These are phyloP conservation scores for Neotoxoptera formosana DNA, from an alignment of 1,140 invertebrate species.

Conservation along the genomic window DNA sequence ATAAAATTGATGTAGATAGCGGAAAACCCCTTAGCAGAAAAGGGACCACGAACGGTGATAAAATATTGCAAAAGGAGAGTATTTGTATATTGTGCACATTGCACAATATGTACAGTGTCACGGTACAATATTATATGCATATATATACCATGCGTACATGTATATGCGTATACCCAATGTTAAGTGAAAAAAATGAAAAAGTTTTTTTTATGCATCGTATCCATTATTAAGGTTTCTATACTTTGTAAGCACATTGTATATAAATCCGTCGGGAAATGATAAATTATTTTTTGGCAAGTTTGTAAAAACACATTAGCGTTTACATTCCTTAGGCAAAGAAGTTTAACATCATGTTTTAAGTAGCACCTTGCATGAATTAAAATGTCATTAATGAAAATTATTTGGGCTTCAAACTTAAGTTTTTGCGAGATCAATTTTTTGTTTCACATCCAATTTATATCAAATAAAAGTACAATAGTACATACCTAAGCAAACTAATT, in stretches of 20 bases:
- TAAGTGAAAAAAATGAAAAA: background rate
- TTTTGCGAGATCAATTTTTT: background rate
- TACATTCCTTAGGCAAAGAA: background rate
- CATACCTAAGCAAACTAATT: background rate
- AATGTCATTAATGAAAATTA: background rate
- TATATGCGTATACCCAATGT: background rate
- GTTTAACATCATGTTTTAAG: background rate
- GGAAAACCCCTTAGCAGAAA: background rate
- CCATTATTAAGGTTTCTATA: background rate
- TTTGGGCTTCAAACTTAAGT: background rate
- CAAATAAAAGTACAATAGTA: background rate
- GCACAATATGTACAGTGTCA: background rate
- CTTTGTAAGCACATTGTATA: background rate
- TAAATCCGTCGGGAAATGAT: background rate
- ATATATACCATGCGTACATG: background rate
- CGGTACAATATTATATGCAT: background rate
- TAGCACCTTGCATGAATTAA: background rate
- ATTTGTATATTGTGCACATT: constrained; percentile 27
- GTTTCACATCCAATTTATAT: background rate
- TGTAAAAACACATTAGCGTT: background rate
- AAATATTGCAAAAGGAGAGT: background rate
- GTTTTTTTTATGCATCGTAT: background rate
- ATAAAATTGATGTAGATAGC: constrained; percentile 5
- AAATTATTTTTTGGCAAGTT: background rate
- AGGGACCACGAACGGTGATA: constrained; percentile 23